These are phyloP conservation scores for Epistrophella euchroma DNA, from an alignment of 2,888 invertebrate species.

Conservation along the genomic window DNA sequence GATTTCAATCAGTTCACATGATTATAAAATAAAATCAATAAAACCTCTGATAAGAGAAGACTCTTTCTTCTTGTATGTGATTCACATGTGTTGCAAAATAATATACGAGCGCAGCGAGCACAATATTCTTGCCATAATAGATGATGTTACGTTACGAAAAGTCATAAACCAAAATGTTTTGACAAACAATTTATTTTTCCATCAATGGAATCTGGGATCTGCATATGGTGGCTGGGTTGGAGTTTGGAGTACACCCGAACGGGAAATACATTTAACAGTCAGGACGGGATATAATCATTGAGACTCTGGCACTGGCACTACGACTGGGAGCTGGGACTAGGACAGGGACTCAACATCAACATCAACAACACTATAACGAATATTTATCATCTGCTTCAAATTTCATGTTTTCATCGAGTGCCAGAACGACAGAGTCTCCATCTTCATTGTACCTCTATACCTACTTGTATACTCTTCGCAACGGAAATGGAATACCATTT, in stretches of 20 bases:
- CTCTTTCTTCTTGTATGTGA: neutral
- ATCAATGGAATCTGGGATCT: slow-evolving; percentile 49
- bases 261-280: slow-evolving; percentile 28
- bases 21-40: slow-evolving; percentile 56
- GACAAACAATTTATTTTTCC: slow-evolving; percentile 39
- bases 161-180: slow-evolving; percentile 50
- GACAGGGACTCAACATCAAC: slow-evolving; percentile 17
- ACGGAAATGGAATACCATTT: slow-evolving; percentile 65
- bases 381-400: slow-evolving; percentile 57
- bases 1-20: slow-evolving; percentile 48
- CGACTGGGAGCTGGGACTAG: neutral
- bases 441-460: neutral
- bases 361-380: slow-evolving; percentile 36
- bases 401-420: slow-evolving; percentile 45
- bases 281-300: slow-evolving; percentile 15
- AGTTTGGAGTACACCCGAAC: neutral
- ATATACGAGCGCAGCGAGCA: neutral
- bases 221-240: slow-evolving; percentile 38
- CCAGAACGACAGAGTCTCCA: slow-evolving; percentile 10
- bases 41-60: slow-evolving; percentile 38
- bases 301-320: neutral
- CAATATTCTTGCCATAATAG: neutral
- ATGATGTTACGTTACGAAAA: slow-evolving; percentile 13
- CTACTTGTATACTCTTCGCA: slow-evolving; percentile 24
- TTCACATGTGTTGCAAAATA: slow-evolving; percentile 38